Conservation (phyloP, 2,888 invertebrate species). For the Metopia argyrocephala region DNA sequence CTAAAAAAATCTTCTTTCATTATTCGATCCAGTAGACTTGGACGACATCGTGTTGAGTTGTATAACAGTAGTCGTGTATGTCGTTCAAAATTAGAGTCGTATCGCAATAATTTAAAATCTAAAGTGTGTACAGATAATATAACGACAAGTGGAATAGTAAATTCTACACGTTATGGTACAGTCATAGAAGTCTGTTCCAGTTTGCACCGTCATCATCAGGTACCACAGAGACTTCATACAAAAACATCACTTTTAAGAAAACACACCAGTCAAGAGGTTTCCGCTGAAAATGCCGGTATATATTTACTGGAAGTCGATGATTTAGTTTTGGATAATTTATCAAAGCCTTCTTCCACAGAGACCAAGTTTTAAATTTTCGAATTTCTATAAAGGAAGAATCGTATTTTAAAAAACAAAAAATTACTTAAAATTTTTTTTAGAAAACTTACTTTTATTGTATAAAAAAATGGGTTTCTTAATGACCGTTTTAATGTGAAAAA, state of each 20-base stretch:
- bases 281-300: constrained; percentile 11
- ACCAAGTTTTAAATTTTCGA: not conserved
- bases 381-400: too few relatives aligned
- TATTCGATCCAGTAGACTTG: constrained; percentile 70
- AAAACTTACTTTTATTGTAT: not conserved
- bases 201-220: constrained; percentile 2
- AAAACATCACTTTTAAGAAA: constrained; percentile 5
- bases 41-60: constrained; percentile 17
- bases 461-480: not conserved
- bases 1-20: constrained; percentile 73
- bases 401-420: not conserved
- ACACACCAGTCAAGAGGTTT: constrained; percentile 22
- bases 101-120: not conserved
- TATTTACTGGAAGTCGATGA: constrained; percentile 29
- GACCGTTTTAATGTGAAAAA: not conserved
- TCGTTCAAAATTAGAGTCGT: not conserved
- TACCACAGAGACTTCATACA: not conserved
- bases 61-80: constrained; percentile 14
- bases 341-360: not conserved
- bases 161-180: not conserved
- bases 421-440: not conserved
- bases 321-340: not conserved
- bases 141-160: constrained; percentile 1
- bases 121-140: constrained; percentile 5
- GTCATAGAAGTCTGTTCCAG: not conserved